Percentiles rank a stretch among this genome's conserved stretches.
phyloP scores from a whole-genome alignment of 2,888 invertebrate genomes.

The Lingula anatina region DNA sequence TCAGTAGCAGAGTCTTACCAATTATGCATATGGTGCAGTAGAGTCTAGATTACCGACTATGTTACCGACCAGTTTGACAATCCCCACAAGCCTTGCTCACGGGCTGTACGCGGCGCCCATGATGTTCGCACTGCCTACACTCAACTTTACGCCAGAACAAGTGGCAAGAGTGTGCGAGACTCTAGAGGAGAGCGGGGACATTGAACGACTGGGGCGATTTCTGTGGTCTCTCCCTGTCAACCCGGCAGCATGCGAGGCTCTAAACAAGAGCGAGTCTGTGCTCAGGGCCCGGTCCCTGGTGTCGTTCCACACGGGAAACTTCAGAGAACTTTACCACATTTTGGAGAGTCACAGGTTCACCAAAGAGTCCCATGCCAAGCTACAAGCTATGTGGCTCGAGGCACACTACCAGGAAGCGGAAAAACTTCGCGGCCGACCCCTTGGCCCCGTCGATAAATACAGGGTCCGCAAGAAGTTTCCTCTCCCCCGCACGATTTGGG shows the following conservation, averaged over 20 bases:
- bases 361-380: conserved; percentile 80
- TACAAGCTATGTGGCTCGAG: conserved; percentile 88
- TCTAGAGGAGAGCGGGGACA: conserved; percentile 57
- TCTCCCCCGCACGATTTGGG: conserved; percentile 87
- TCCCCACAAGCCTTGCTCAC: too few relatives aligned
- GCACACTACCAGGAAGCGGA: conserved; percentile 92
- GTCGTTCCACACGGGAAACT: conserved; percentile 84
- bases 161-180: conserved; percentile 52
- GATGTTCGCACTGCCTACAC: conserved; percentile 39
- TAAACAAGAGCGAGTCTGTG: conserved; percentile 83
- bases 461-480: conserved; percentile 90
- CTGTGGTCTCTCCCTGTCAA: conserved; percentile 83
- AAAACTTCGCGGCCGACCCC: conserved; percentile 79
- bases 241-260: conserved; percentile 72
- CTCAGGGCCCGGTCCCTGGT: conserved; percentile 80
- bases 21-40: too few relatives aligned
- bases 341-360: conserved; percentile 85
- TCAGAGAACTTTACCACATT: conserved; percentile 82
- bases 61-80: too few relatives aligned
- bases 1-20: too few relatives aligned
- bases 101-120: too few relatives aligned
- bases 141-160: conserved; percentile 49
- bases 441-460: conserved; percentile 91
- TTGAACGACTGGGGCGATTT: conserved; percentile 68
- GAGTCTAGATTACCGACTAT: too few relatives aligned